Evolutionary conservation across 2,113 vertebrate species (phyloP).

Genomic region (Cephalopholis sonnerati): DNA sequence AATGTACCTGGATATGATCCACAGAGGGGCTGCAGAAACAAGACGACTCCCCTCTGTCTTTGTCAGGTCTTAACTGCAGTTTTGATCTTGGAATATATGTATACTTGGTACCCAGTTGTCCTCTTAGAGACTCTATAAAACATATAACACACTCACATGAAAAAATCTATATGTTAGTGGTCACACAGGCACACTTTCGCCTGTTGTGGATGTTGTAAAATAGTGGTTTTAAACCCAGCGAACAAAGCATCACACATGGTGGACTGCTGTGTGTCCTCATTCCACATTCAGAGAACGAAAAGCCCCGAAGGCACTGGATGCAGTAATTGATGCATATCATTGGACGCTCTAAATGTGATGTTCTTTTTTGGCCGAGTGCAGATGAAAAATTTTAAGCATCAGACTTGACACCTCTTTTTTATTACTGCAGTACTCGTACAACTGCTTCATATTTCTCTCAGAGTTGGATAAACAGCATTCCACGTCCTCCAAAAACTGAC

Average conservation of each 20-base stretch:
- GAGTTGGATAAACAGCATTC: slow-evolving; percentile 10
- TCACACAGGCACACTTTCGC: neutral
- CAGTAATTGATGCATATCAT: slow-evolving; percentile 68
- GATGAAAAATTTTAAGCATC: slow-evolving; percentile 57
- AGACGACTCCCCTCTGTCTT: neutral
- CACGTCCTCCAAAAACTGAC: neutral
- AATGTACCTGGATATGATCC: slow-evolving; percentile 69
- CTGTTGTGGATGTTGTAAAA: neutral
- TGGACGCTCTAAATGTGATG: slow-evolving; percentile 52
- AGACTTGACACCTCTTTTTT: slow-evolving; percentile 66
- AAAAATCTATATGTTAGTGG: neutral
- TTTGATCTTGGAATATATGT: slow-evolving; percentile 15
- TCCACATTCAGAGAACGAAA: slow-evolving; percentile 61
- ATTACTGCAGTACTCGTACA: slow-evolving; percentile 39
- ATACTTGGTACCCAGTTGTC: neutral
- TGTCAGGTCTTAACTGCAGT: slow-evolving; percentile 5
- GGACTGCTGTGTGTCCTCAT: slow-evolving; percentile 40
- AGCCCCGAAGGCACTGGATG: slow-evolving; percentile 55
- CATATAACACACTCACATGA: neutral
- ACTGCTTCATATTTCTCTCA: slow-evolving; percentile 11
- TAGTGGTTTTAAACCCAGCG: slow-evolving; percentile 14
- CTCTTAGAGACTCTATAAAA: neutral
- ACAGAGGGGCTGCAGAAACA: slow-evolving; percentile 40
- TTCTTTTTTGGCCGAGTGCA: slow-evolving; percentile 48
- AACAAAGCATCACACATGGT: slow-evolving; percentile 35